phyloP scores from a whole-genome alignment of 2,888 invertebrate species.

The Hipparchia semele region DNA sequence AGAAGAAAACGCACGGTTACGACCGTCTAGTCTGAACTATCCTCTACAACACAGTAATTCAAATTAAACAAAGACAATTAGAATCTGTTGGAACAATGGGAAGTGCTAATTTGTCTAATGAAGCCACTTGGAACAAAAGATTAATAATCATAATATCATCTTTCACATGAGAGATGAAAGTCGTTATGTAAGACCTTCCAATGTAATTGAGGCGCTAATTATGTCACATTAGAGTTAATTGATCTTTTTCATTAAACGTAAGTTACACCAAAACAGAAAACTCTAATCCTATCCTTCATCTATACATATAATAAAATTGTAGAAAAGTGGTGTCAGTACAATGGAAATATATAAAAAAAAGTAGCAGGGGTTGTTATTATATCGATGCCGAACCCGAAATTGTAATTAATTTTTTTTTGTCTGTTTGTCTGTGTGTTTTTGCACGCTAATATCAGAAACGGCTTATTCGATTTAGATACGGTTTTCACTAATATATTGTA shows the following conservation, averaged over 20 bases:
- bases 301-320: no score
- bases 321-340: no score
- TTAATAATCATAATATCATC: slow-evolving; percentile 33
- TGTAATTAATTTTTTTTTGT: no score
- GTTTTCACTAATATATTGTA: no score
- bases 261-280: neutral
- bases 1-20: neutral
- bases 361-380: no score
- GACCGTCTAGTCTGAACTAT: neutral
- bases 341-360: no score
- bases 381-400: no score
- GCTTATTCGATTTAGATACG: no score
- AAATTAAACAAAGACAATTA: slow-evolving; percentile 26
- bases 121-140: slow-evolving; percentile 36
- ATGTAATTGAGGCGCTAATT: slow-evolving; percentile 25
- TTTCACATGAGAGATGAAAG: slow-evolving; percentile 40
- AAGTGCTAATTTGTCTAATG: slow-evolving; percentile 38
- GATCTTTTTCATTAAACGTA: slow-evolving; percentile 13
- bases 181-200: slow-evolving; percentile 34
- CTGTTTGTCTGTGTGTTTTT: no score
- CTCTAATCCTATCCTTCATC: neutral
- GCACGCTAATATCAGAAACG: no score
- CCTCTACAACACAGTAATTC: slow-evolving; percentile 5
- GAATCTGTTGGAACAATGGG: slow-evolving; percentile 28
- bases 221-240: slow-evolving; percentile 31